Base-by-base conservation (phyloP, 2,888 invertebrate species). In the Eucera pruinosa region DNA sequence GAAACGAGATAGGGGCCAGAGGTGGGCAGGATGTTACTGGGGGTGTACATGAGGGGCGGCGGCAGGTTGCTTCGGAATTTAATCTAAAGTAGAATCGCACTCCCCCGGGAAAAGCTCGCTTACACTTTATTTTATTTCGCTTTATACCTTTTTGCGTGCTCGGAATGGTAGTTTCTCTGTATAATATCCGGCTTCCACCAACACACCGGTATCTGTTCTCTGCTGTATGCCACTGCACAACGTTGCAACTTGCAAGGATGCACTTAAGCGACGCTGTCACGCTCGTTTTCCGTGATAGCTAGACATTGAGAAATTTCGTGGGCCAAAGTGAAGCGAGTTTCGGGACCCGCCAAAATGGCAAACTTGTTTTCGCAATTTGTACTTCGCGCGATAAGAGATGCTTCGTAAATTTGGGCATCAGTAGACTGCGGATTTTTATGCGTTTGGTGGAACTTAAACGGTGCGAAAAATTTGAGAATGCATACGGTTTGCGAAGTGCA, bases 81-180 rank as follows among this genome's bases (percentile, higher is more conserved):
- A 89, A 89, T 89, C 89, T 89, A 88, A 88, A 89, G 89, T 89
- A 87, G 88, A 88, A 88, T 89, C 85, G 79, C 81, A 73, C 84
- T 78, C 79, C 80, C 80, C 69, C 62, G 76, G 60, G 67, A 65
- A 71, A 66, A 73, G 82, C 86, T 83, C 81, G 80, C 77, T 84
- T 68, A 73, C 85, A 78, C 84, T 85, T 81, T 83, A 85, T 85
- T 85, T 82, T 87, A 84, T 84, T 87, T 82, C 83, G 75, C 67
- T 82, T 81, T 84, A 50, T 85, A 80, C 81, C 77, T 86, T 83
- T 83, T 82, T 80, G 75, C 81, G 78, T 74, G 77, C 74, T 36
- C 61, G 65, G 79, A 81, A 86, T 77, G 80, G 81, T 67, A 60
- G 67, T 68, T 41, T 18, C 69, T 71, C 76, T 60, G 74, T 75